phyloP scores from a whole-genome alignment of 2,113 vertebrate genomes.

The Toxotes chatareus region DNA sequence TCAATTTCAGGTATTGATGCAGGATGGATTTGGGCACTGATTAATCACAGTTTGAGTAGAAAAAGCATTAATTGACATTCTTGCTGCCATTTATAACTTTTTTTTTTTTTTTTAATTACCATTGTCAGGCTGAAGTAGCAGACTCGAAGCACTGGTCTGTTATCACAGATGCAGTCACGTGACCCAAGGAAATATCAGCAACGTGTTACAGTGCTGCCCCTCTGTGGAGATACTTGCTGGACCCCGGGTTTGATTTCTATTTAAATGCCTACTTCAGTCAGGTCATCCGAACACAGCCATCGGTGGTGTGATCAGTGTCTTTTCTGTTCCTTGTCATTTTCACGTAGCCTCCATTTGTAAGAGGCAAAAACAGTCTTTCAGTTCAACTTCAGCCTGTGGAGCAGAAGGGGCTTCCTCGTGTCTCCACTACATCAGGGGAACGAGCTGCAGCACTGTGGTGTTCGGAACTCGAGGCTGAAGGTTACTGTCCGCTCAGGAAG shows the following conservation, averaged over 20 bases:
- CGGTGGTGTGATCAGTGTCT: background rate
- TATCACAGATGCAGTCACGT: slow-evolving; percentile 38
- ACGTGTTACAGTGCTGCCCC: background rate
- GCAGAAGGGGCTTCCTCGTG: background rate
- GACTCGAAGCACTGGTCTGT: slow-evolving; percentile 5
- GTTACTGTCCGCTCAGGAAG: slow-evolving; percentile 97
- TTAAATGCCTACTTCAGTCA: slow-evolving; percentile 2
- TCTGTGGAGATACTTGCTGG: slow-evolving; percentile 5
- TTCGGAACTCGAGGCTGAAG: slow-evolving; percentile 1
- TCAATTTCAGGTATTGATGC: background rate
- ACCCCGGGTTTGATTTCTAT: slow-evolving; percentile 10
- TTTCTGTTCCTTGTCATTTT: background rate
- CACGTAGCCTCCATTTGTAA: slow-evolving; percentile 6
- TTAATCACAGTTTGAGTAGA: background rate
- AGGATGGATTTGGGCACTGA: background rate
- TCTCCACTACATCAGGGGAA: background rate
- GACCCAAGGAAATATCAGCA: slow-evolving; percentile 20
- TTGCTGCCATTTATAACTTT: slow-evolving; percentile 4
- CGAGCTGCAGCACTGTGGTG: slow-evolving; percentile 7
- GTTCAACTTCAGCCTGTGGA: slow-evolving; percentile 18
- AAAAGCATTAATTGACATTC: slow-evolving; percentile 9
- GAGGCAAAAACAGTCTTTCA: slow-evolving; percentile 38
- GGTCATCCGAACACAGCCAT: slow-evolving; percentile 4
- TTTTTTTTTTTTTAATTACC: background rate
- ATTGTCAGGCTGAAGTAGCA: background rate